Evolutionary conservation across 2,113 vertebrate genomes (phyloP), one percentile per base, ranked within the genome.

Genomic region (Grammomys surdaster): DNA sequence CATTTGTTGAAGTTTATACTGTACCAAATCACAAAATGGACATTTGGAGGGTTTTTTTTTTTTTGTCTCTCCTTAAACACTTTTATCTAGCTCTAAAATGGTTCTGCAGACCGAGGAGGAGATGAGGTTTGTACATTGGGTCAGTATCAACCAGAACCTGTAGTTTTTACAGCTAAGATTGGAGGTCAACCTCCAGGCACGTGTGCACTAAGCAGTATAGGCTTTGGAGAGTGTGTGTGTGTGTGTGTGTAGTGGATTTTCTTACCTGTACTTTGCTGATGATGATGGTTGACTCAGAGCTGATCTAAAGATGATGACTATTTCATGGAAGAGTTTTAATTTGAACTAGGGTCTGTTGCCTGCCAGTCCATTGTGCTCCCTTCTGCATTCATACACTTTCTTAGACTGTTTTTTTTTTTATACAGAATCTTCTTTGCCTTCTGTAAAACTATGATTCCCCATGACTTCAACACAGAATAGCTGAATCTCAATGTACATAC

Each of bases 131-230:
- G 70, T 8, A 67, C 84, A 73, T 43, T 28, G 9, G 58, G 36
- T 60, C 69, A 5, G 12, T 26, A 63, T 67, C 87, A 89, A 88
- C 8, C 48, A 65, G 82, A 80, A 85, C 5, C 40, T 95, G 14
- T 46, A 11, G 9, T 46, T 31, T 33, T 43, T 72, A 26, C 19
- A 81, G n/a, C 65, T 28, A 75, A 10, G 80, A 86, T 73, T 3
- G 14, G 0, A 12, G 46, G 78, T 20, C 48, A 1, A 63, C 67
- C 56, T 0, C 26, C 1, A 11, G 3, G 10, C 67, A 11, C 36
- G 2, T 2, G 3, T 10, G 36, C 14, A 12, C 0, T 2, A 13
- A n/a, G 48, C 0, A 5, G 20, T 31, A 5, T 16, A 19, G 26
- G 16, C 20, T 26, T 14, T 2, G 9, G 26, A 17, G 33, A 16